Conservation (phyloP, 2,113 vertebrate species). For the Tympanuchus pallidicinctus region DNA sequence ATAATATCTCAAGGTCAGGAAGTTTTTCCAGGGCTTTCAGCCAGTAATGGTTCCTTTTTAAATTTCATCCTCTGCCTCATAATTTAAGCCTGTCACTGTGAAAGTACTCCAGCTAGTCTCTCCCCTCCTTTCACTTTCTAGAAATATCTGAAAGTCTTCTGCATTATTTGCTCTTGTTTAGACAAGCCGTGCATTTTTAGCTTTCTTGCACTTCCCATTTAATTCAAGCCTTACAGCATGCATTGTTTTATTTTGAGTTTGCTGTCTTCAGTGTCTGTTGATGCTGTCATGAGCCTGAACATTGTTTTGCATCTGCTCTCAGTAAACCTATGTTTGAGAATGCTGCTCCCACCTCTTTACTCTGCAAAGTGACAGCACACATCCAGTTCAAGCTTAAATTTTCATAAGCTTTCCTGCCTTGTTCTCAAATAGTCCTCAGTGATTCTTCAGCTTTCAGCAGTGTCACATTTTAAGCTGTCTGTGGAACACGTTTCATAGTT, state of each 20-base stretch:
- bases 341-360: neutral
- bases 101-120: neutral
- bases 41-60: conserved; percentile 20
- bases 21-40: conserved; percentile 32
- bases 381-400: neutral
- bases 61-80: conserved; percentile 13
- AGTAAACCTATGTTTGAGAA: neutral
- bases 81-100: conserved; percentile 15
- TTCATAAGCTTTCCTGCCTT: neutral
- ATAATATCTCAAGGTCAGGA: conserved; percentile 50
- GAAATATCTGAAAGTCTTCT: neutral
- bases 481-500: rapidly evolving
- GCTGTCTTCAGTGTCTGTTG: neutral
- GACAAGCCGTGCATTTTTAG: neutral
- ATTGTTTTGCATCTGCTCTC: neutral
- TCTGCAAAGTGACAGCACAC: neutral
- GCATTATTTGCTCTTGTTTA: neutral
- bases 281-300: neutral
- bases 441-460: neutral
- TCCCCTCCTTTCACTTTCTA: neutral
- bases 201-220: neutral
- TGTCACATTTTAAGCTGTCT: neutral
- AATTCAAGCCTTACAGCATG: neutral
- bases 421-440: neutral
- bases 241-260: neutral